Evolutionary conservation across 2,797 vertebrate genomes (phyloP), one percentile per base, ranked within the genome.

Genomic region (Micrastur ruficollis): DNA sequence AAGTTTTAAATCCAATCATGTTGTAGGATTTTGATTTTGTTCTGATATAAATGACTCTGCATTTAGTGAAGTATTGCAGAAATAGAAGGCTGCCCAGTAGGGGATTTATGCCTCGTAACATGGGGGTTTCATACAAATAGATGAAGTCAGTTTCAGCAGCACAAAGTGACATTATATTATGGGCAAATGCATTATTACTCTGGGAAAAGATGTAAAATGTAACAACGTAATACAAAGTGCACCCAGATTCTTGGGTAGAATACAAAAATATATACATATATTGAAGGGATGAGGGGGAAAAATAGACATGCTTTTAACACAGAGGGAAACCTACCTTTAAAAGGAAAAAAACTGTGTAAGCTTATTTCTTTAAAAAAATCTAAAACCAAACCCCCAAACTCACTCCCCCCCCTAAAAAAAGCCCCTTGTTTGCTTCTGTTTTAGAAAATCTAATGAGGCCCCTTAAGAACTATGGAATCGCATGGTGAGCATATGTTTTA

Each of bases 371-470:
- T 36, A 6, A 47, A 50, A 53, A 53, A 50, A 12, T 12, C 2
- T 4, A 3, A 2, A 70, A 79, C 1, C 17, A 55, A 55, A 29
- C 3, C 29, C 21, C 40, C 4, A 72, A 76, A 31, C 12, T 26
- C 36, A 34, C n/a, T 90, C 19, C 26, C 15, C 13, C 5, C 18
- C 76, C 78, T 12, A 72, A 22, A 73, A 76, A 94, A 42, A n/a
- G 0, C 0, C 5, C 17, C 20, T 81, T 96, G 8, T 94, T 97
- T 96, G 78, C 86, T 97, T 92, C 92, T 96, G 68, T 98, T 98
- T 86, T 98, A 99, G 99, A 98, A 89, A 99, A 99, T 91, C 98
- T 98, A 92, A 99, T 99, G 99, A 98, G 98, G 88, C 99, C 99
- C 2, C 99, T 99, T 95, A 98, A 98, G 90, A 99, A 99, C 98